phyloP scores from a whole-genome alignment of 1,140 invertebrate species.

The Drosophila ironensis region DNA sequence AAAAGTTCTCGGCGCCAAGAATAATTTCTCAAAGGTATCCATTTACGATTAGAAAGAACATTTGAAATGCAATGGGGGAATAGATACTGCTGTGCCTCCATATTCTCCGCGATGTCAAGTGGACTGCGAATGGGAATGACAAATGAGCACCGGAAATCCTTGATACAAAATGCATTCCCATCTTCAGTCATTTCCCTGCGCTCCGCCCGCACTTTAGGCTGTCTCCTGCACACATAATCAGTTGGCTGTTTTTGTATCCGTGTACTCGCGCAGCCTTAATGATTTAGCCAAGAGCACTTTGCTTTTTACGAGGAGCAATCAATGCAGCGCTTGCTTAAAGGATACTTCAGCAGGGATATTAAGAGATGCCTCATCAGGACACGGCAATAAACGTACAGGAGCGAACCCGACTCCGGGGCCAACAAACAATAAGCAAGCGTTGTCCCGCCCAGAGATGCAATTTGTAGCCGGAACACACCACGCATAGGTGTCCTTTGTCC shows the following conservation, averaged over 20 bases:
- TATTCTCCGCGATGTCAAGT: background rate
- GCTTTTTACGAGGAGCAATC: slow-evolving; percentile 59
- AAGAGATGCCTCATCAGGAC: slow-evolving; percentile 17
- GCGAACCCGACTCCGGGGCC: background rate
- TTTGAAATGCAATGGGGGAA: too few relatives aligned
- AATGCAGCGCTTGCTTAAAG: slow-evolving; percentile 49
- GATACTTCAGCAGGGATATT: slow-evolving; percentile 12
- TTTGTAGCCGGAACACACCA: slow-evolving; percentile 27
- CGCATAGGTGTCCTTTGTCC: slow-evolving; percentile 33
- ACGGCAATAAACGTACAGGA: slow-evolving; percentile 32
- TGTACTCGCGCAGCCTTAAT: background rate
- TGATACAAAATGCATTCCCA: slow-evolving; percentile 20
- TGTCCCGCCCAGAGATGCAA: slow-evolving; percentile 13
- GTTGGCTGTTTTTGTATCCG: background rate
- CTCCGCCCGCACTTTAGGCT: slow-evolving; percentile 3
- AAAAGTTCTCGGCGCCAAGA: too few relatives aligned
- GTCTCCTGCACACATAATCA: slow-evolving; percentile 21
- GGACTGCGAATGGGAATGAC: background rate
- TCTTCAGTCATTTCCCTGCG: background rate
- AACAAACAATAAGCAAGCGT: background rate
- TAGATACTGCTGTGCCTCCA: too few relatives aligned
- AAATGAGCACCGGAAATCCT: slow-evolving; percentile 14
- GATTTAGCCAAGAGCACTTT: slow-evolving; percentile 33
- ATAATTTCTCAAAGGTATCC: too few relatives aligned
- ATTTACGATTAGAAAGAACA: too few relatives aligned